Evolutionary conservation across 2,888 invertebrate species (phyloP), one percentile per base, ranked within the genome.

Genomic region (Thecophora atra): DNA sequence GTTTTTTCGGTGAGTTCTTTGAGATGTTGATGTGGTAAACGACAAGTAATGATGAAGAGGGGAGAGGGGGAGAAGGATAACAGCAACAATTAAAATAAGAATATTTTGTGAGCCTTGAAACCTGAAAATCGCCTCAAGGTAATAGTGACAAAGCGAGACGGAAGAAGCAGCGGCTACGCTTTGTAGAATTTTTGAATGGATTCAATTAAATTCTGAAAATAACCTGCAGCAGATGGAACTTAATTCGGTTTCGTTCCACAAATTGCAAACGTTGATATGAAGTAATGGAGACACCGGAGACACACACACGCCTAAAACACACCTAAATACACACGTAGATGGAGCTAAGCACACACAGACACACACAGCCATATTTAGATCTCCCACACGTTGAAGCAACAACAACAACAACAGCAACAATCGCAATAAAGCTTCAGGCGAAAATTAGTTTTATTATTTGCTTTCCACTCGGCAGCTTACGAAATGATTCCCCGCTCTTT

Each of bases 201-300:
- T 28, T 58, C 58, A 58, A 58, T 24, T 58, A 58, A 58, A 26
- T 58, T 58, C 58, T 28, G 15, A 58, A 58, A 58, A 58, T 28
- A 26, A 26, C 58, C 58, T 28, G 26, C 17, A 58, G 58, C 58
- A 24, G 15, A 28, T 58, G 26, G 28, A 58, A 58, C 28, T 58
- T 58, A 26, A 58, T 58, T 58, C 58, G 28, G 26, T 58, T 58
- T 17, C 58, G 58, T 58, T 47, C 15, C 6, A 2, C 37, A 37
- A 37, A 37, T 37, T 47, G 47, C n/a, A 47, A 5, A 47, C 5
- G 47, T 47, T 47, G 47, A 47, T 47, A 47, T 47, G 6, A 47
- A 5, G n/a, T n/a, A 47, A 47, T 44, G 44, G n/a, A 37, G 37
- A 8, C 1, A 1, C 11, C 1, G 37, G 5, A 30, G 5, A 30